Base-by-base conservation (phyloP, 2,888 invertebrate genomes). In the Drosophila incognita region DNA sequence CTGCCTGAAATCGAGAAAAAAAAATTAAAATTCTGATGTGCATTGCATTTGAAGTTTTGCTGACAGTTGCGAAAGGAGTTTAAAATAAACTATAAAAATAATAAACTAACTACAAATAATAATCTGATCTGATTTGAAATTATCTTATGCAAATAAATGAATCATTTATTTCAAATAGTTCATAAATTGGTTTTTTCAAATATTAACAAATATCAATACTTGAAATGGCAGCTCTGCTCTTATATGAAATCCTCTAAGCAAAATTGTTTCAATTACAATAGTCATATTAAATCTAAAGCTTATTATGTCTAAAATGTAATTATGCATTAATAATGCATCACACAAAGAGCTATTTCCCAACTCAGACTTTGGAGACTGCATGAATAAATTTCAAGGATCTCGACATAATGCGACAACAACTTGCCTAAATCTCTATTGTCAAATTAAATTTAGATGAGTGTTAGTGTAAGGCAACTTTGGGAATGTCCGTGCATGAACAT, bases 401-500 rank as follows among this genome's bases (percentile, higher is more conserved):
- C 27, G 36, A 42, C 31, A 33, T 31, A 75, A 65, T 75, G 65
- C 24, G 56, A 38, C 62, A 79, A 64, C 54, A 53, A 79, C 64
- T 65, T 69, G 48, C 21, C 46, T 31, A 62, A 79, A 49, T 80
- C 76, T 69, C 71, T 21, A 40, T 62, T 61, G 80, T 52, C 33
- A 56, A 69, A 76, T 78, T 76, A 64, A 78, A 62, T 68, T 62
- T 36, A 24, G 48, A 64, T 67, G 42, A 35, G 46, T 52, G 46
- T 54, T 33, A 11, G 54, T 18, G 31, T 38, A 49, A 27, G 15
- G 21, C 27, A 18, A 46, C 13, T 54, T 31, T 36, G 48, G 21
- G 36, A 24, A 58, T 48, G 48, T 48, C 24, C 53, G 10, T 40
- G 56, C n/a, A 8, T 49, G 33, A 27, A 24, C n/a, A 40, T 59